Base-by-base conservation (phyloP, 2,888 invertebrate species). In the Machimus rusticus region DNA sequence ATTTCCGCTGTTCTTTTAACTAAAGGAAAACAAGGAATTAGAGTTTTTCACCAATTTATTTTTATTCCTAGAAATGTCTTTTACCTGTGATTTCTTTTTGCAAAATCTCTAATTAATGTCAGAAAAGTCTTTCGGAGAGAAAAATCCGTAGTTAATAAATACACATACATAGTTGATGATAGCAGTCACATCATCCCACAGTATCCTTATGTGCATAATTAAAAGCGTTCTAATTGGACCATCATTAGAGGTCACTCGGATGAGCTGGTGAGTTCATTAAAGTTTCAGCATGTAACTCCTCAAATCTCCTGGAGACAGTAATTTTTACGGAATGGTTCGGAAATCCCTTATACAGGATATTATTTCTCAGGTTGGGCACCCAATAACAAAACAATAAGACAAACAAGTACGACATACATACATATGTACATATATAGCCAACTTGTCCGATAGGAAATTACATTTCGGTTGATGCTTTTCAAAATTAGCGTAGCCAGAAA, bases 401-500 rank as follows among this genome's bases (percentile, higher is more conserved):
- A 37, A 76, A 76, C 14, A 28, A 74, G 23, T 1, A 74, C 6
- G 23, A 74, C 28, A 37, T 8, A 34, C 37, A 3, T 34, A 43
- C 76, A 76, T n/a, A n/a, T n/a, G n/a, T n/a, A n/a, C n/a, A n/a
- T n/a, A 76, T 37, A 76, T 19, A 28, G 76, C 34, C 16, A 31
- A 76, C 28, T 76, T 79, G 28, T 79, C 23, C 51, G 51, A 16
- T 79, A 46, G 28, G 46, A 79, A 79, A 79, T 79, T 46, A 79
- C 46, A 79, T 79, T 79, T 79, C 23, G 28, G 23, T 16, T 46
- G 43, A 46, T 79, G 46, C 43, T 46, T 51, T 51, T 16, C 28
- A 28, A 79, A 79, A 79, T 79, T 46, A 79, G 79, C 23, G 79
- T 37, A 43, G 79, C 79, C 79, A 19, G 46, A 79, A 79, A 46